phyloP scores from a whole-genome alignment of 2,888 invertebrate species.

The Prostheceraeus crozeri region DNA sequence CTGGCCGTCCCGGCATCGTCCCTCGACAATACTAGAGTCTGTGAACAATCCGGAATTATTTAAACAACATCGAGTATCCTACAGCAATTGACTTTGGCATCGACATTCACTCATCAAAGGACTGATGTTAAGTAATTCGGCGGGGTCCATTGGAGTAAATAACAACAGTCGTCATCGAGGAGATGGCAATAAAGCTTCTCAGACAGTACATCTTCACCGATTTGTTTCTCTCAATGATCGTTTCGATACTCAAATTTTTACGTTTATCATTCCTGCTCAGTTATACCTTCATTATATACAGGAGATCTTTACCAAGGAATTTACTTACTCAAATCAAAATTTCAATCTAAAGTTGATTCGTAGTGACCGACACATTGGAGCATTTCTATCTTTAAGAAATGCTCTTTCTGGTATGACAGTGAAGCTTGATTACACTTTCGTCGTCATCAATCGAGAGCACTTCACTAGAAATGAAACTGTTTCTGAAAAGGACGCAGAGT shows the following conservation, averaged over 20 bases:
- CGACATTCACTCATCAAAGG: too few relatives aligned
- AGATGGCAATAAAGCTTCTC: too few relatives aligned
- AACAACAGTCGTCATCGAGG: too few relatives aligned
- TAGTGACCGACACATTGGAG: constrained; percentile 69
- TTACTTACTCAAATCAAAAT: constrained; percentile 71
- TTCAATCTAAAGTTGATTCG: constrained; percentile 74
- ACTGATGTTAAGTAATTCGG: too few relatives aligned
- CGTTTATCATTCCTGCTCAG: constrained; percentile 71
- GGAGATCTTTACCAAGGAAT: constrained; percentile 73
- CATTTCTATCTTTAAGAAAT: constrained; percentile 70
- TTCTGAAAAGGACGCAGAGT: constrained; percentile 67
- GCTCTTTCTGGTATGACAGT: constrained; percentile 69
- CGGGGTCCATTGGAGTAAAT: too few relatives aligned
- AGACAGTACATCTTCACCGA: constrained; percentile 59
- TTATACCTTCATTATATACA: constrained; percentile 70
- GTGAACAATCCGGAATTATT: too few relatives aligned
- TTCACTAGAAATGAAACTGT: constrained; percentile 74
- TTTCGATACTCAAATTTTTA: constrained; percentile 74
- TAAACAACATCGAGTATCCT: too few relatives aligned
- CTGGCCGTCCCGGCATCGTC: too few relatives aligned
- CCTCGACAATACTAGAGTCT: too few relatives aligned
- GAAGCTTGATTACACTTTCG: constrained; percentile 71
- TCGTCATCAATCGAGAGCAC: constrained; percentile 71
- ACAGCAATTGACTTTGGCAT: too few relatives aligned
- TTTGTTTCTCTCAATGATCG: constrained; percentile 74